Evolutionary conservation across 92 coral and sea anemone genomes (phyloP), one percentile per base, ranked within the genome.

Genomic region (Pocillopora meandrina): DNA sequence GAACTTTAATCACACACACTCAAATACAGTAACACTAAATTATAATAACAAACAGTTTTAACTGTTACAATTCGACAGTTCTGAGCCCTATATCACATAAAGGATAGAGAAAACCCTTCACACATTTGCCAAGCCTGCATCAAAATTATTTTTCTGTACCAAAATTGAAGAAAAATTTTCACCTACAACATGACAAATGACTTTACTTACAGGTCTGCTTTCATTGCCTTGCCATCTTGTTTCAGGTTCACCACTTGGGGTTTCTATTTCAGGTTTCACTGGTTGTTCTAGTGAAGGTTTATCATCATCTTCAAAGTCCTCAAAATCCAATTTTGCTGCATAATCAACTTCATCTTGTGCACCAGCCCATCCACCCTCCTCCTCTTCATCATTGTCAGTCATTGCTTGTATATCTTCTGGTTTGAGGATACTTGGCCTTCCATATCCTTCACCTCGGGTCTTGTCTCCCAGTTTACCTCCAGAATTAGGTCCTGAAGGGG

Each of bases 311-410:
- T 90, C 99, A 87, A 89, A 92, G 89, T 97, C 99, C 82, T 97
- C 99, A 91, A 97, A 97, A 84, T 97, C 93, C 23, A 97, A 84
- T 77, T 97, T 97, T 33, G 98, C 98, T 33, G 95, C 89, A 81
- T 97, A 97, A 71, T 97, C 99, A 20, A 97, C 98, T 85, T 97
- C 99, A 35, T 96, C 97, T 78, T 97, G 99, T 17, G 97, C 99
- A 60, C 97, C 98, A 67, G 99, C 99, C 99, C 99, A 97, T 19
- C 99, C 99, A 33, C 98, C 99, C 77, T 93, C 96, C 78, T 93
- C 96, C 60, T 91, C 97, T 73, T 97, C 99, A 58, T 97, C 99
- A 77, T 92, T 90, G 76, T 94, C 98, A 65, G 87, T 89, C 92
- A 97, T 90, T 57, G 99, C 99, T 80, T 95, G 95, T 70, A 97